Conservation (phyloP, 2,888 invertebrate genomes). For the Thysanoteuthis rhombus region DNA sequence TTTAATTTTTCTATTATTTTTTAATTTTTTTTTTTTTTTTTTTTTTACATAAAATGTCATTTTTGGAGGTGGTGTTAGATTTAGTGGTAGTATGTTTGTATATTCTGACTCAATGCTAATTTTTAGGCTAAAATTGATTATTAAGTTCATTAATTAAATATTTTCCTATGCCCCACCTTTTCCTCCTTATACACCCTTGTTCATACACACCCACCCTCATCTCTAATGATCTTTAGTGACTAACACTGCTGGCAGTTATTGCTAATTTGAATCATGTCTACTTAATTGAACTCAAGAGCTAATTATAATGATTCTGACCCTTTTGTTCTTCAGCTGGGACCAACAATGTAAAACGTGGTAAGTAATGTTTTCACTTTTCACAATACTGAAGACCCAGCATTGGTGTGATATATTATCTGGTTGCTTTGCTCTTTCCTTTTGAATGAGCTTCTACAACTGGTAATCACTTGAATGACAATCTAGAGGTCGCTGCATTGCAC, state of each 20-base stretch:
- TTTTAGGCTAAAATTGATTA: neutral
- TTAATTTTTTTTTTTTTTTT: neutral
- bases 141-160: neutral
- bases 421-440: neutral
- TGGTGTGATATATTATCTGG: neutral
- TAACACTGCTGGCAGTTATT: neutral
- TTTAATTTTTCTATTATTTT: neutral
- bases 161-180: neutral
- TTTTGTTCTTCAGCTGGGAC: slow-evolving; percentile 30
- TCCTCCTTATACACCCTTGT: neutral
- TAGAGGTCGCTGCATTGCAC: neutral
- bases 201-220: neutral
- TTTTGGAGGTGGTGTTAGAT: neutral
- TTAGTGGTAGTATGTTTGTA: neutral
- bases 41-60: neutral
- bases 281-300: neutral
- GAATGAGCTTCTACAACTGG: neutral
- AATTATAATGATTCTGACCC: neutral
- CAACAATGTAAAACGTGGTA: slow-evolving; percentile 29
- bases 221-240: neutral
- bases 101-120: neutral
- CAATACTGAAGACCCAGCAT: slow-evolving; percentile 12
- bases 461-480: neutral
- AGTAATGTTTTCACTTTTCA: slow-evolving; percentile 26
- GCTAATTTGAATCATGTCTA: slow-evolving; percentile 12